Conservation (phyloP, 1,140 invertebrate genomes). For the Heterodera schachtii region DNA sequence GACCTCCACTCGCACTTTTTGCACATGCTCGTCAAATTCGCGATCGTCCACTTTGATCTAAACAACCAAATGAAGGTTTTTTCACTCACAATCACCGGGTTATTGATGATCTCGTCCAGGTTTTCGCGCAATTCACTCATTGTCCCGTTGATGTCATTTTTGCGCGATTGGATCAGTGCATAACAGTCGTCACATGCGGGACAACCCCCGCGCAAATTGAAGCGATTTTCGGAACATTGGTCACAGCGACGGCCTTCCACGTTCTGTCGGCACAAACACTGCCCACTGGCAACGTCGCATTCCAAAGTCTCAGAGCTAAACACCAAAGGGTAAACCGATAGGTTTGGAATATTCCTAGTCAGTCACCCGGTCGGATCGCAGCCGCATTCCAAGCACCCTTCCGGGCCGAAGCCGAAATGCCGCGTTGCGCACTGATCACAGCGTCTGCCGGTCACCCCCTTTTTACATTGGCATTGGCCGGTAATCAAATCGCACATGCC, state of each 20-base stretch:
- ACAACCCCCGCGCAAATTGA: conserved; percentile 54
- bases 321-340: too few relatives aligned
- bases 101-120: conserved; percentile 64
- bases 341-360: background rate
- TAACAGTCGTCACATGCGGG: conserved; percentile 64
- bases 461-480: conserved; percentile 80
- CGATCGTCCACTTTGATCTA: conserved; percentile 51
- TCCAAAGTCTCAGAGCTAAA: conserved; percentile 54
- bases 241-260: conserved; percentile 92
- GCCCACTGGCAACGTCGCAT: conserved; percentile 69
- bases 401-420: conserved; percentile 84
- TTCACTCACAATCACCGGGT: conserved; percentile 50
- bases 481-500: conserved; percentile 77
- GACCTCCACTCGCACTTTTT: conserved; percentile 51
- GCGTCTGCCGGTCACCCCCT: conserved; percentile 74
- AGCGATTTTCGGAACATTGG: conserved; percentile 74
- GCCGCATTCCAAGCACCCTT: conserved; percentile 67
- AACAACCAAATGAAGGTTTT: conserved; percentile 5
- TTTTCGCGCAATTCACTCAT: conserved; percentile 52
- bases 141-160: conserved; percentile 52
- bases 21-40: conserved; percentile 56
- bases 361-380: conserved; percentile 53
- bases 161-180: conserved; percentile 58
- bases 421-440: conserved; percentile 83
- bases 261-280: conserved; percentile 87